Evolutionary conservation across 1,140 invertebrate species (phyloP), one percentile per base, ranked within the genome.

Genomic region (Atta texana): DNA sequence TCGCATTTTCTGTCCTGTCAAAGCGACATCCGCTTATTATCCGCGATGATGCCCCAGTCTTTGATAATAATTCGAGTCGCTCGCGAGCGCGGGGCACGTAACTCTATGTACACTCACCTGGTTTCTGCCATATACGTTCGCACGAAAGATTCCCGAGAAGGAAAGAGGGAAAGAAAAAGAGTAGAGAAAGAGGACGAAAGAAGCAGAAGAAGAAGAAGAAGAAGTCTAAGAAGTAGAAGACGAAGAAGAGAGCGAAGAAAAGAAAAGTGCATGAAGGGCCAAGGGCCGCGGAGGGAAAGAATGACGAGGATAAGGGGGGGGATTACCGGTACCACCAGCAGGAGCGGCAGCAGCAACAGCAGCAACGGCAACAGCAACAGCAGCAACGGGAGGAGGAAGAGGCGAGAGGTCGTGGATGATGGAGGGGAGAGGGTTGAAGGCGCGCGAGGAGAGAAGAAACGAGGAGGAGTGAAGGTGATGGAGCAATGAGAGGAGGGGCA

Each of bases 11-110:
- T 86, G 90, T 76, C 85, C 74, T 90, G 92, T 92, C 92, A 89
- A 86, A 77, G 88, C 82, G 53, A 92, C 92, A 91, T 92, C 92
- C 92, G 92, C 91, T 89, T 85, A 92, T 92, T 92, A 92, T 92
- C 84, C 75, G 72, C 59, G 85, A 90, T 82, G 87, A 92, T 85
- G 82, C 77, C 87, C 82, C 85, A 88, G 59, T 76, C 84, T 92
- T 91, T 88, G 91, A 92, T 85, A 89, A 92, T 92, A 89, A 92
- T 92, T 92, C 80, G 87, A 88, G 64, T 64, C 80, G 88, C 53
- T 86, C 53, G 69, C 63, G 74, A 61, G 77, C 78, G 0, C 80
- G 68, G 72, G 72, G 90, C 90, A 91, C 86, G 86, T 91, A 88
- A 91, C 57, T 82, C 63, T 24, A 7, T 81, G 39, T 57, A 66